Conservation (phyloP, 2,888 invertebrate genomes). For the Schizaphis graminum region DNA sequence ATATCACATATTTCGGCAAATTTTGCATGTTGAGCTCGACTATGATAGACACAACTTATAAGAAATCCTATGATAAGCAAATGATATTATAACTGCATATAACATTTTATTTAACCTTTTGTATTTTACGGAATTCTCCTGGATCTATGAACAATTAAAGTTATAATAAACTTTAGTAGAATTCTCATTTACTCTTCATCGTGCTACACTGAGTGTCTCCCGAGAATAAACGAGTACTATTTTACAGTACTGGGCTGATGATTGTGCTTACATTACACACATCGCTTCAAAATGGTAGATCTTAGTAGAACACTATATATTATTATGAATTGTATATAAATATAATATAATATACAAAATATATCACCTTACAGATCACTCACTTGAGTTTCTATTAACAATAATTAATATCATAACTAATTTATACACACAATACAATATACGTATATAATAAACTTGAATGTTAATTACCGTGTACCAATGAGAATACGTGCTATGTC, state of each 20-base stretch:
- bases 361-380: neutral
- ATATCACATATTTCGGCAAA: too few relatives aligned
- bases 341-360: neutral
- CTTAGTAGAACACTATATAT: neutral
- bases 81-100: too few relatives aligned
- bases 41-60: too few relatives aligned
- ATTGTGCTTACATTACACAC: neutral
- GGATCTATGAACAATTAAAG: neutral
- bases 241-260: neutral
- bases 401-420: neutral
- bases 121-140: neutral
- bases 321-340: neutral
- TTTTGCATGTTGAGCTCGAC: too few relatives aligned
- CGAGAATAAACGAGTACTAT: neutral
- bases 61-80: too few relatives aligned
- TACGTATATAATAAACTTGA: neutral
- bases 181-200: neutral
- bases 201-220: neutral
- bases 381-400: neutral
- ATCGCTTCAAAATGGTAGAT: neutral
- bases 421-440: neutral
- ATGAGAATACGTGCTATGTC: neutral
- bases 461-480: constrained; percentile 35
- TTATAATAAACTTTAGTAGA: neutral
- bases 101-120: neutral